A percentile compares a stretch with the other conserved stretches of the same genome.
phyloP scores from a whole-genome alignment of 2,888 invertebrate species.

The Emmelina monodactyla region DNA sequence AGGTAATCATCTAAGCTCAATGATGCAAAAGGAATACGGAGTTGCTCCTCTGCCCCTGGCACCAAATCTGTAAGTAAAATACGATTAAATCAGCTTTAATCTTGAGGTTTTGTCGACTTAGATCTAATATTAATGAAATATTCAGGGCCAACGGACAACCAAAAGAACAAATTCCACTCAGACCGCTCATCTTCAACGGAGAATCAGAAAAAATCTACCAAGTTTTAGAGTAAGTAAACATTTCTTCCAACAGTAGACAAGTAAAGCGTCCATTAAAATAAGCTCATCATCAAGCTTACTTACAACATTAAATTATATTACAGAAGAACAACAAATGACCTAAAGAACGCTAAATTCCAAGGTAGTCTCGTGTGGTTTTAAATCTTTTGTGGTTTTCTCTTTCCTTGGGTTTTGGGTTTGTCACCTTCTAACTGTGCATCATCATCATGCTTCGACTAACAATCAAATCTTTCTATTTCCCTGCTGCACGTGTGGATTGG shows the following conservation, averaged over 20 bases:
- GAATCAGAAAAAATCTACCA: constrained; percentile 73
- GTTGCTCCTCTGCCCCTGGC: constrained; percentile 39
- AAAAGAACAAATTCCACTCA: constrained; percentile 80
- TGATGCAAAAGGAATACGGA: constrained; percentile 61
- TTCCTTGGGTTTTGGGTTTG: constrained; percentile 15
- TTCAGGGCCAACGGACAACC: constrained; percentile 55
- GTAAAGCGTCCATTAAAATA: neutral
- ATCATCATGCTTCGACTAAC: constrained; percentile 20
- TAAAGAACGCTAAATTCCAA: constrained; percentile 60
- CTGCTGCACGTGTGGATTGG: constrained; percentile 24
- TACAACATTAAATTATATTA: constrained; percentile 35
- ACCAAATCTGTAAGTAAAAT: constrained; percentile 44
- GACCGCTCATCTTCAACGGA: constrained; percentile 75
- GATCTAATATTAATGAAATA: constrained; percentile 6
- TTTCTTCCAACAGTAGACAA: neutral
- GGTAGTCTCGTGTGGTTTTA: constrained; percentile 38
- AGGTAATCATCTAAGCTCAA: constrained; percentile 56
- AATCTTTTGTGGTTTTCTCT: constrained; percentile 1
- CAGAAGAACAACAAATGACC: constrained; percentile 64
- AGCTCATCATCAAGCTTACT: neutral
- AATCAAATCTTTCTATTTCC: constrained; percentile 26
- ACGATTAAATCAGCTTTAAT: too few species aligned
- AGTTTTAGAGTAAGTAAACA: constrained; percentile 73
- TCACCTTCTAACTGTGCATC: constrained; percentile 18
- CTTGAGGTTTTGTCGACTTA: too few species aligned